Conservation (phyloP, 2,797 vertebrate species). For the Protosalanx chinensis region DNA sequence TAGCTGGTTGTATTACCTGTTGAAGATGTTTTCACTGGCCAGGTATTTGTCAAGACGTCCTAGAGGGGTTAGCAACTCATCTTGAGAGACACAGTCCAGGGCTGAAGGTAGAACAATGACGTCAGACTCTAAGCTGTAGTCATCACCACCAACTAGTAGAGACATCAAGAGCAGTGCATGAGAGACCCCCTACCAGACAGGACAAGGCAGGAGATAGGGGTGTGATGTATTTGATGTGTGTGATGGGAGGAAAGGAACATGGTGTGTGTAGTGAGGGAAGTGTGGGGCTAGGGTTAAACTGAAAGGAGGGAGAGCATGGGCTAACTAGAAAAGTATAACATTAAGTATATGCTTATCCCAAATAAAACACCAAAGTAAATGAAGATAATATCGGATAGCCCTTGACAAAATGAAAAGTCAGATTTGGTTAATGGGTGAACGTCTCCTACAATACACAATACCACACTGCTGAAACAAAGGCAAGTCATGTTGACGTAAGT, state of each 20-base stretch:
- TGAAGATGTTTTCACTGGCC: slow-evolving; percentile 88
- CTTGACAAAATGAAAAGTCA: background rate
- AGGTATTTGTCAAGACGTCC: slow-evolving; percentile 90
- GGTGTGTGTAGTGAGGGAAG: background rate
- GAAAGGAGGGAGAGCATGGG: background rate
- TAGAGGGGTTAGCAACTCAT: slow-evolving; percentile 90
- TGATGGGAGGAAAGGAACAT: background rate
- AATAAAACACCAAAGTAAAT: background rate
- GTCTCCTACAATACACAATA: background rate
- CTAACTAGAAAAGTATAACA: background rate
- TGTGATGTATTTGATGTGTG: background rate
- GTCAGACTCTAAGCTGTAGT: slow-evolving; percentile 91
- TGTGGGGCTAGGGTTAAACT: background rate
- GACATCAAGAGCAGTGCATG: slow-evolving; percentile 80
- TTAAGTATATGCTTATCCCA: background rate
- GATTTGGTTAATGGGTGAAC: background rate
- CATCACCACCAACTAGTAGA: slow-evolving; percentile 90
- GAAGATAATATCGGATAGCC: background rate
- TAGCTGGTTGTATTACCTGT: slow-evolving; percentile 70
- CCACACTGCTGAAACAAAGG: background rate
- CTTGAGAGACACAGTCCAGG: slow-evolving; percentile 91
- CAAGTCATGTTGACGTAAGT: background rate
- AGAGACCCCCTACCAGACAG: slow-evolving; percentile 60
- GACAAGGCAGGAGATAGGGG: slow-evolving; percentile 3
- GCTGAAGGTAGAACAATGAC: slow-evolving; percentile 89